Evolutionary conservation across 2,797 vertebrate genomes (phyloP).

Genomic region (Allobates femoralis): DNA sequence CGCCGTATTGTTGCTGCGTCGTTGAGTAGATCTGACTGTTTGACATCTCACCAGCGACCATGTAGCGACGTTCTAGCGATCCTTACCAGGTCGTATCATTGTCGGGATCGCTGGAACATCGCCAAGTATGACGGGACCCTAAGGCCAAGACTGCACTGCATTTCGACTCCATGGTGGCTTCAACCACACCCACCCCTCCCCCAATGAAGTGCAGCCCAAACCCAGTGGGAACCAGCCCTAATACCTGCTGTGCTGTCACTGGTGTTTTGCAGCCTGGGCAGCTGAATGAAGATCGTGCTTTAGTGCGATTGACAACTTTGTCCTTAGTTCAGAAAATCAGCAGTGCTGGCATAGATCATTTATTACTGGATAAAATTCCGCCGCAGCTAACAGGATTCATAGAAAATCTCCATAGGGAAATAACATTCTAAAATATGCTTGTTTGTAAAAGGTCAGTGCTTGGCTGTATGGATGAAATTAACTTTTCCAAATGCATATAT

Average conservation of each 20-base stretch:
- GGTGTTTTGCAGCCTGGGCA: not conserved
- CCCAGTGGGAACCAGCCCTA: too few species aligned
- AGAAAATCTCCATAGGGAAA: not conserved
- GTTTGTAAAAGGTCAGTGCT: not conserved
- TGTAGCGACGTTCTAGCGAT: too few species aligned
- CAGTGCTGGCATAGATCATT: not conserved
- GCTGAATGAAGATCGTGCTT: not conserved
- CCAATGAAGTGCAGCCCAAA: too few species aligned
- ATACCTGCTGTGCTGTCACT: not conserved
- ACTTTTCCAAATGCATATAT: not conserved
- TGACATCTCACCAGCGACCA: too few species aligned
- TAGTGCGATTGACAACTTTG: not conserved
- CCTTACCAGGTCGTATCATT: too few species aligned
- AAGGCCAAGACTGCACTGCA: too few species aligned
- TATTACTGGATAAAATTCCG: not conserved
- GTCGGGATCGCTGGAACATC: too few species aligned
- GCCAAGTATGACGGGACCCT: too few species aligned
- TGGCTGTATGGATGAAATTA: not conserved
- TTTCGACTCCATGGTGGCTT: too few species aligned
- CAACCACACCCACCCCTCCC: too few species aligned
- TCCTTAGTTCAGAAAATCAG: not conserved
- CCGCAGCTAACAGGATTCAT: not conserved
- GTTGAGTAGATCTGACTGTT: too few species aligned
- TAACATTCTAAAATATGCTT: not conserved
- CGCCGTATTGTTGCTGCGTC: too few species aligned